These are phyloP conservation scores for Lipotes vexillifer DNA, from an alignment of 2,113 vertebrate genomes.

Conservation along the genomic window DNA sequence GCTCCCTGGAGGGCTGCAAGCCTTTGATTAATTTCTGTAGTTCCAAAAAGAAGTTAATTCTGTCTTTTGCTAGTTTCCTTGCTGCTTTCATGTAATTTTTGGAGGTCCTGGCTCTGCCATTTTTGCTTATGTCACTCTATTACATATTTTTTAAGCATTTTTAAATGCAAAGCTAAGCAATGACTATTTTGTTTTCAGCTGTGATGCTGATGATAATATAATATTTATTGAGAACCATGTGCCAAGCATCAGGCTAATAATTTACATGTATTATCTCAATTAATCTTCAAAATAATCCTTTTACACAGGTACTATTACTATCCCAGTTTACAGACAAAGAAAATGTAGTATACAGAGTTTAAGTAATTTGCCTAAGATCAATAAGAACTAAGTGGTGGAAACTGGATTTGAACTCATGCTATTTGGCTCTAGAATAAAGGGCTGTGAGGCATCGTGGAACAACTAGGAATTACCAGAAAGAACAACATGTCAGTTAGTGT, in stretches of 20 bases:
- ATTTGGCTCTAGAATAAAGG: conserved; percentile 6
- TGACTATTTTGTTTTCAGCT: neutral
- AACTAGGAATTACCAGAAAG: neutral
- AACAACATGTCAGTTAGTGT: neutral
- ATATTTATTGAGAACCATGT: neutral
- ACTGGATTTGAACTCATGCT: neutral
- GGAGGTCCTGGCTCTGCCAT: neutral
- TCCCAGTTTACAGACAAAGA: neutral
- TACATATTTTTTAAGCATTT: neutral
- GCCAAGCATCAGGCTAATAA: neutral
- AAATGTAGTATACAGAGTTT: neutral
- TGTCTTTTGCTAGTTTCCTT: conserved; percentile 2
- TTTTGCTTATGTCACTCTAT: conserved; percentile 10
- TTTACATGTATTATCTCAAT: neutral
- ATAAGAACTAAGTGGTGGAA: neutral
- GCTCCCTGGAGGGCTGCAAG: neutral
- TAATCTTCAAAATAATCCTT: conserved; percentile 9
- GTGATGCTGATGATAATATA: neutral
- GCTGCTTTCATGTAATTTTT: neutral
- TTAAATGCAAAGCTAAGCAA: conserved; percentile 15
- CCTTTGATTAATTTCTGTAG: conserved; percentile 4
- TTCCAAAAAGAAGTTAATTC: neutral
- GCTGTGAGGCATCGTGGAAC: neutral
- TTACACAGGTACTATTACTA: neutral
- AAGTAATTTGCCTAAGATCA: conserved; percentile 21